Evolutionary conservation across 2,797 vertebrate species (phyloP), one percentile per base, ranked within the genome.

Genomic region (Sebastes vulpes): DNA sequence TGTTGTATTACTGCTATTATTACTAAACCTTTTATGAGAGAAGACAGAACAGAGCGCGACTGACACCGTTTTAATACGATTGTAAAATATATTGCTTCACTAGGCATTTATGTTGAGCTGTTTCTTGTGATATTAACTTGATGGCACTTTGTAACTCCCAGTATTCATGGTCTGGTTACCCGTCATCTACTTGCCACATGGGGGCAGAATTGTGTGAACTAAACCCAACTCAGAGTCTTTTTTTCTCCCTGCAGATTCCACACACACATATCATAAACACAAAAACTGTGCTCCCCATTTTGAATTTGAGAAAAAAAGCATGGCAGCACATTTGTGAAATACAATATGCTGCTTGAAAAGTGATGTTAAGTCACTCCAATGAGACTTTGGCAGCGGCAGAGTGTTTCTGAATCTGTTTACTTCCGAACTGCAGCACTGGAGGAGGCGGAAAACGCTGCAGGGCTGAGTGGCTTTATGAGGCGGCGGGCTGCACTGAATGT

Each of bases 151-250:
- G 9, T 50, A 73, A 69, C 31, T 68, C n/a, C 6, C n/a, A 5
- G 56, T 59, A 23, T 73, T 59, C 29, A 16, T 60, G 32, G 21
- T 66, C 50, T 69, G 25, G 66, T 81, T 80, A 31, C 54, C 59
- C 68, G 78, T 79, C 65, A 35, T 74, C 20, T 64, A 56, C 23
- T 85, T 59, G 77, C 92, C 92, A 93, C 89, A 86, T 78, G 89
- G 91, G 91, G 94, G 92, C 91, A 92, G 89, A 79, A 81, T 89
- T 91, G 85, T 83, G 72, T 93, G 89, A 92, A 85, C 70, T 83
- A 77, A 89, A 85, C 69, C 76, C 70, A 89, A 82, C 58, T 85
- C 72, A 71, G 42, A 76, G 20, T 65, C 20, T 26, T 72, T n/a
- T 29, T 29, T 4, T 8, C 2, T 10, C n/a, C 20, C 42, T 69